Evolutionary conservation across 1,140 invertebrate species (phyloP), one percentile per base, ranked within the genome.

Genomic region (Trachymyrmex cornetzi): DNA sequence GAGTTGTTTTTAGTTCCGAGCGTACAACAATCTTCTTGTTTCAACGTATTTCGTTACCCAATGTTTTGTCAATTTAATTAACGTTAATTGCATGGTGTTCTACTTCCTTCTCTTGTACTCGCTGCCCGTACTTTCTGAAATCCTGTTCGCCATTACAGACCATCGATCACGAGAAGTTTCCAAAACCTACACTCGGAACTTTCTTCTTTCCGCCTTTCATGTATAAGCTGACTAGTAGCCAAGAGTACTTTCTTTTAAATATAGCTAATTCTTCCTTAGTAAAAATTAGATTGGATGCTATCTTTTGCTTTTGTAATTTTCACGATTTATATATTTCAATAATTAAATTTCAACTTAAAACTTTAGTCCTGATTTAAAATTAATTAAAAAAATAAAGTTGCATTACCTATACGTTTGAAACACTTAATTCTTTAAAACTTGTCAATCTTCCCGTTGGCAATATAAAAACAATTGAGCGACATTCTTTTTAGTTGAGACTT

Each of bases 1-100:
- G 24, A 44, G 66, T 67, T 77, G 75, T 30, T 67, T 77, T 88
- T 55, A 63, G 4, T 34, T 44, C 38, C 34, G 66, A 38, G 22
- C 16, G 22, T 57, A 69, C 48, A 57, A 69, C 7, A 14, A 16
- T 80, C 27, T 81, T 57, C 34, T 71, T 57, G 24, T 71, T 57
- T 57, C 48, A 38, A 24, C 22, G n/a, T 81, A 24, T 84, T 63
- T 38, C 12, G 44, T 59, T 63, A 16, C 27, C 16, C n/a, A 80
- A 44, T 64, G 72, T 86, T 90, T 90, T 72, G 53, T 87, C 14
- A 79, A 88, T 87, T 91, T 90, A 90, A 90, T 90, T 90, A 90
- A 90, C 82, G 77, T 64, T 87, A 74, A 91, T 91, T 90, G 77
- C 85, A 88, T 50, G 82, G 53, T 84, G 77, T 86, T 91, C 82